Evolutionary conservation across 2,797 vertebrate genomes (phyloP), one percentile per base, ranked within the genome.

Genomic region (Aldrovandia affinis): DNA sequence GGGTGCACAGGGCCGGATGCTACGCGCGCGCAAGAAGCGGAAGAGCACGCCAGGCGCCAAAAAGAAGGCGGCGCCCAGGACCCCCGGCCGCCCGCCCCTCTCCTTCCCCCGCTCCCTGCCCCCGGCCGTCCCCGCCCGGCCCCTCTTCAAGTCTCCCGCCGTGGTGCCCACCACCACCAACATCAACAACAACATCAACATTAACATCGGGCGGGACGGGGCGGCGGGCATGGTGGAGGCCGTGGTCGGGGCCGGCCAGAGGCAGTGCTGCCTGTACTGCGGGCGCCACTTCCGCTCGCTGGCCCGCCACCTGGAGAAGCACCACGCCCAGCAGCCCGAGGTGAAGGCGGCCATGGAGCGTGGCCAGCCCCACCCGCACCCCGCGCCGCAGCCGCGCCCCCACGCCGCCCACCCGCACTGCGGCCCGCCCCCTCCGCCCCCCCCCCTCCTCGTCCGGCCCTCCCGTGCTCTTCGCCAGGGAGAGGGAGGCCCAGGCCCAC

Each of bases 261-360:
- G 93, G 5, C 94, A 96, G 91, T 94, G 93, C 81, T 96, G 96
- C 4, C 92, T 94, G 78, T 93, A 95, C 90, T 96, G 96, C 1
- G 94, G 95, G 22, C 94, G 95, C 25, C 94, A 95, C 85, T 96
- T 96, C 84, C 94, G 95, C 83, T 96, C 94, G 0, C 84, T 96
- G 81, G 94, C 92, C 20, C 95, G 94, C 36, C 96, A 96, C 88
- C 87, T 96, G 83, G 94, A 95, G 81, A 96, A 96, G 86, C 95
- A 96, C 88, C 96, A 96, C 0, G 83, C 93, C 54, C 93, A 96
- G 91, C 95, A 95, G 85, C 95, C 94, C 0, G 94, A 95, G 0
- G 90, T 96, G 39, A 94, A 92, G 83, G 93, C 94, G 0, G 93
- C 94, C 57, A 89, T 96, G 0, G 93, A 95, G 2, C 93, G 94